These are phyloP conservation scores for rat (Rattus norvegicus) DNA, from an alignment of 2,113 vertebrate genomes.

Conservation along the genomic window GRCr8 NC_086028.1:20323501-20324000, in stretches of 20 bases:
- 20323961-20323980: not conserved
- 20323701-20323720: not conserved
- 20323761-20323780: not conserved
- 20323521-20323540: not conserved
- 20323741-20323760: not conserved
- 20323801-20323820: not conserved
- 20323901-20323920: not conserved
- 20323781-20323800: not conserved
- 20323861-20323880: not conserved
- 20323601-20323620: not conserved
- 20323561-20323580: not conserved
- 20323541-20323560: slow-evolving; percentile 2
- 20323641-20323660: not conserved
- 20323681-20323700: too few relatives aligned
- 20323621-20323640: not conserved
- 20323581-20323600: not conserved
- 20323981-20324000: too few relatives aligned
- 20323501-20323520: not conserved
- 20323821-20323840: not conserved
- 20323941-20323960: not conserved
- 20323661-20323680: not conserved
- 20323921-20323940: slow-evolving; percentile 11
- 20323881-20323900: too few relatives aligned
- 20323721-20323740: not conserved
- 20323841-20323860: not conserved